phyloP scores from a whole-genome alignment of 2,113 vertebrate species.

The Nanger granti region DNA sequence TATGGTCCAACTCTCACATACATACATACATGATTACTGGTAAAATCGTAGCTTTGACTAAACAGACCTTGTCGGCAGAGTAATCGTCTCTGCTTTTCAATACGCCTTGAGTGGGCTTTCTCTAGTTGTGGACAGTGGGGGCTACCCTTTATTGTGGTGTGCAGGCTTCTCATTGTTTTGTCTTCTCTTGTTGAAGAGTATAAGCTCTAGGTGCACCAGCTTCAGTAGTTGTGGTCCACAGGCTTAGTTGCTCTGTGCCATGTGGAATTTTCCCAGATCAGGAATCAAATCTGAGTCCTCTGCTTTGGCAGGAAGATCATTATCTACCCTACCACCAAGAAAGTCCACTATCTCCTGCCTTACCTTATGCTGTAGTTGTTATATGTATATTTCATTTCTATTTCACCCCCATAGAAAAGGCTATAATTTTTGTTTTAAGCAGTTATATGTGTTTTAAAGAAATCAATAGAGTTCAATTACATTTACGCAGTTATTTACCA shows the following conservation, averaged over 20 bases:
- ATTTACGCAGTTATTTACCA: not conserved
- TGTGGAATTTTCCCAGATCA: not conserved
- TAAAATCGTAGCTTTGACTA: not conserved
- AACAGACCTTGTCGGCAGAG: not conserved
- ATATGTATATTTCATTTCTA: not conserved
- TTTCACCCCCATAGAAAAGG: not conserved
- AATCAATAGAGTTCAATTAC: not conserved
- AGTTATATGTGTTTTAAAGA: not conserved
- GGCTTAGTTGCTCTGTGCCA: not conserved
- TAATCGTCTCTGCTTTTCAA: not conserved
- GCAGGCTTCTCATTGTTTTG: not conserved
- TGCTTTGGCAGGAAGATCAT: not conserved
- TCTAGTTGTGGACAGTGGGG: not conserved
- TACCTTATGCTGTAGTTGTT: not conserved
- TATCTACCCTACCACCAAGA: not conserved
- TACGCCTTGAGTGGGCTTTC: accelerated
- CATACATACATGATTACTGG: not conserved
- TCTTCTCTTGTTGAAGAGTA: not conserved
- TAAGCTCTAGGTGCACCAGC: not conserved
- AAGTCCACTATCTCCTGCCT: not conserved
- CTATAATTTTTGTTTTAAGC: not conserved
- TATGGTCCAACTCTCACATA: not conserved
- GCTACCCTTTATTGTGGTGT: not conserved
- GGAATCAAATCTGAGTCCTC: not conserved
- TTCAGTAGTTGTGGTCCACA: not conserved